A percentile compares a stretch with the other conserved stretches of the same genome.
Evolutionary conservation across 2,888 invertebrate genomes (phyloP).

Genomic region (Trachelus tabidus): DNA sequence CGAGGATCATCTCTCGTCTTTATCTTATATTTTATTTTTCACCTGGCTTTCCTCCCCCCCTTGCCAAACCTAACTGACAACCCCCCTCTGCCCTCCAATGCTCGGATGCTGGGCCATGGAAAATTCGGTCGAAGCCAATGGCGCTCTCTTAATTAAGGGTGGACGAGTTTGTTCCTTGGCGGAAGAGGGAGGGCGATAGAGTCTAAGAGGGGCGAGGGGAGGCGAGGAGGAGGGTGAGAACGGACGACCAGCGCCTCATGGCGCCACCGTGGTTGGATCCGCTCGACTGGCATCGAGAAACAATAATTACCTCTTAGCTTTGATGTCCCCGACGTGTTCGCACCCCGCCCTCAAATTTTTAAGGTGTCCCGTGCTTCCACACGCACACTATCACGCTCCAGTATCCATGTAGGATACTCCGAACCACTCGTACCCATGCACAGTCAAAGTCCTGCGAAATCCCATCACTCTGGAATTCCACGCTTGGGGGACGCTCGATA

Average conservation of each 20-base stretch:
- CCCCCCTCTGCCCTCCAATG: background rate
- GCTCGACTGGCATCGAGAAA: constrained; percentile 51
- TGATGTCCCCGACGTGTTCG: constrained; percentile 62
- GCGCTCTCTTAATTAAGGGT: constrained; percentile 58
- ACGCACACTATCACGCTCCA: too few relatives aligned
- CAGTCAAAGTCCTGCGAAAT: too few relatives aligned
- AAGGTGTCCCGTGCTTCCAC: too few relatives aligned
- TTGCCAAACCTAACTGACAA: background rate
- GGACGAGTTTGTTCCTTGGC: constrained; percentile 21
- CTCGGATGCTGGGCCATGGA: constrained; percentile 41
- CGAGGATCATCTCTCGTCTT: background rate
- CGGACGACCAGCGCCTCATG: constrained; percentile 50
- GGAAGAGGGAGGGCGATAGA: constrained; percentile 18
- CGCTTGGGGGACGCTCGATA: too few relatives aligned
- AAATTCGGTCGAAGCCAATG: constrained; percentile 42
- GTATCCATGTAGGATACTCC: too few relatives aligned
- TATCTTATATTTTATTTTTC: background rate
- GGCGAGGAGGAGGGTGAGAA: constrained; percentile 48
- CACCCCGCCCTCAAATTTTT: constrained; percentile 51
- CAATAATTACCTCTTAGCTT: constrained; percentile 61
- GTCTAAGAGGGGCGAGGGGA: constrained; percentile 1
- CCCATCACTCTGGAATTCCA: too few relatives aligned
- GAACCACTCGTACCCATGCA: too few relatives aligned
- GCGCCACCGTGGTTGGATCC: constrained; percentile 55
- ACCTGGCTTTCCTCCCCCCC: background rate